Base-by-base conservation (phyloP, 2,888 invertebrate genomes). In the Acanthococcus lagerstroemiae region DNA sequence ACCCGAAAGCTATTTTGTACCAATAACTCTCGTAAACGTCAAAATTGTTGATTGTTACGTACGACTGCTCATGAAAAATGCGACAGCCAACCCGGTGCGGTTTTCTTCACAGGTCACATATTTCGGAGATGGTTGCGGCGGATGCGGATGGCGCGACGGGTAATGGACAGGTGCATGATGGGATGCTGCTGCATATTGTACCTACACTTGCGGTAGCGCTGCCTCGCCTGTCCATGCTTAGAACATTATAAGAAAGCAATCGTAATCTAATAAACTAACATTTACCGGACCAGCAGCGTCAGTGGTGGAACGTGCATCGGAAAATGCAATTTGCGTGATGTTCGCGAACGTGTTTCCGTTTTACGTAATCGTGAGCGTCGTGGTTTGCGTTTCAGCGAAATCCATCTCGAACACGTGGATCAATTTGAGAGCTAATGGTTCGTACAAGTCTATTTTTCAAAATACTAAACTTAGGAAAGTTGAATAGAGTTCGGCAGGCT, bases 251-350 rank as follows among this genome's bases (percentile, higher is more conserved):
- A 58, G 58, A 58, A 44, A 56, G 55, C 55, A 30, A 56, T n/a
- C n/a, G n/a, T n/a, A n/a, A n/a, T 56, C 55, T 56, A 56, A 56
- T 56, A 56, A 56, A 56, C 55, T 26, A 56, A 56, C 55, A 56
- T 56, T 56, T 24, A 30, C 44, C 55, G 44, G 55, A 56, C 55
- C 37, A 56, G 55, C 44, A 22, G 21, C 24, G n/a, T n/a, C 58
- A 26, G 58, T 46, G 46, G 48, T 17, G 15, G 45, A 46, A 22
- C 15, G 22, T 52, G 22, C 52, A 21, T 24, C 22, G 52, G 19
- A 52, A 54, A 63, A 63, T 63, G 63, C 50, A 19, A 63, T 63
- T 54, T 63, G 52, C 54, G 63, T 52, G 37, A 63, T 63, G 63
- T 52, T 52, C 54, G 63, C 37, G 37, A 54, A 30, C 30, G 4